Evolutionary conservation across 2,113 vertebrate genomes (phyloP), one percentile per base, ranked within the genome.

Genomic region (Mustela lutreola): DNA sequence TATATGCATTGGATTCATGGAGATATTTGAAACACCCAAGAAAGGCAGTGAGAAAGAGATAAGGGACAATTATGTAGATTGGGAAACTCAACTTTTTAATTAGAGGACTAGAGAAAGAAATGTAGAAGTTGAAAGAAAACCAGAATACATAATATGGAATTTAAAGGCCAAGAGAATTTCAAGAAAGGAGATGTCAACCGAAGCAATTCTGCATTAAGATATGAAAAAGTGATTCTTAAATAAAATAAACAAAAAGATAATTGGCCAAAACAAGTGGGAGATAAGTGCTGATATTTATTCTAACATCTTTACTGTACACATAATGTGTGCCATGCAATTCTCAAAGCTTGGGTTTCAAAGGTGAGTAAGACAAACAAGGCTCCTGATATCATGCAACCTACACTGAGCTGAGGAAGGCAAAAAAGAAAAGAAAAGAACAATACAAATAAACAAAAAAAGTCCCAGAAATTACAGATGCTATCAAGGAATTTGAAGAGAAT

Each of bases 311-410:
- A 58, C 7, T 71, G 73, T 33, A 3, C 50, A 19, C 16, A 2
- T 31, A 62, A 18, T 28, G 2, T 58, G 11, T 80, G 26, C 16
- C 26, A 67, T 48, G 4, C 2, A 22, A 85, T 79, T 80, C 73
- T 92, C 48, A 91, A 94, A 96, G 31, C 19, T 73, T 81, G 19
- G n/a, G 0, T 96, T 79, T 95, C 50, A 88, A 36, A 81, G 28
- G 14, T 53, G 50, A 85, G 42, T 81, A 45, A 89, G 63, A 67
- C 7, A 91, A 73, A 10, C 60, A 80, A 94, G 16, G 19, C 60
- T 3, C 5, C 18, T 15, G 5, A 3, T 60, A 9, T 63, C 28
- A n/a, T 60, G 11, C 15, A 92, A 36, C 10, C 89, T 87, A 84
- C 21, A 79, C 0, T 63, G 36, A 94, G 2, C 70, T 89, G 26